Conservation (phyloP, 2,888 invertebrate species). For the Macropis europaea region DNA sequence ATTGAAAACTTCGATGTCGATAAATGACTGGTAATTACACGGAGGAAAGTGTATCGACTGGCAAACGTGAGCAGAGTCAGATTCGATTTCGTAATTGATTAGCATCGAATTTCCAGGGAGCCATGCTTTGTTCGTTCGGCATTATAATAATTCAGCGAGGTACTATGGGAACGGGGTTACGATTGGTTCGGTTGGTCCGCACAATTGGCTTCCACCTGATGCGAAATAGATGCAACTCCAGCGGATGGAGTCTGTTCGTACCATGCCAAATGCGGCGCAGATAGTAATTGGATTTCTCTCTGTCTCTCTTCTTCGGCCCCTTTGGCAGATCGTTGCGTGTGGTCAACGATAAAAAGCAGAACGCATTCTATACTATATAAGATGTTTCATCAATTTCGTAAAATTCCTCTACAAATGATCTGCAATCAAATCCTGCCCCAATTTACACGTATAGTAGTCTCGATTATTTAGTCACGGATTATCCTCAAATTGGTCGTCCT, state of each 20-base stretch:
- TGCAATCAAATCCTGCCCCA: no score
- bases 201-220: slow-evolving; percentile 56
- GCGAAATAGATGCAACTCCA: slow-evolving; percentile 58
- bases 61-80: slow-evolving; percentile 20
- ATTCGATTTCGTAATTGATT: slow-evolving; percentile 58
- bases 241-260: slow-evolving; percentile 49
- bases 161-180: slow-evolving; percentile 26
- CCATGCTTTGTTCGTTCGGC: slow-evolving; percentile 48
- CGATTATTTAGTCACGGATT: no score
- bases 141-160: slow-evolving; percentile 60
- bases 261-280: slow-evolving; percentile 48
- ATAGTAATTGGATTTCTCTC: slow-evolving; percentile 56
- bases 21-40: slow-evolving; percentile 5
- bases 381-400: no score
- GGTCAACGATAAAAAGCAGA: slow-evolving; percentile 23
- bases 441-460: no score
- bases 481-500: no score
- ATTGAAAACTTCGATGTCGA: not conserved
- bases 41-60: slow-evolving; percentile 8
- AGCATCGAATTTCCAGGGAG: slow-evolving; percentile 48
- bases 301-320: no score
- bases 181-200: slow-evolving; percentile 35
- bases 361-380: no score
- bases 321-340: not conserved
- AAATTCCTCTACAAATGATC: no score